Evolutionary conservation across 2,113 vertebrate genomes (phyloP).

Genomic region (Beaufortia kweichowensis): DNA sequence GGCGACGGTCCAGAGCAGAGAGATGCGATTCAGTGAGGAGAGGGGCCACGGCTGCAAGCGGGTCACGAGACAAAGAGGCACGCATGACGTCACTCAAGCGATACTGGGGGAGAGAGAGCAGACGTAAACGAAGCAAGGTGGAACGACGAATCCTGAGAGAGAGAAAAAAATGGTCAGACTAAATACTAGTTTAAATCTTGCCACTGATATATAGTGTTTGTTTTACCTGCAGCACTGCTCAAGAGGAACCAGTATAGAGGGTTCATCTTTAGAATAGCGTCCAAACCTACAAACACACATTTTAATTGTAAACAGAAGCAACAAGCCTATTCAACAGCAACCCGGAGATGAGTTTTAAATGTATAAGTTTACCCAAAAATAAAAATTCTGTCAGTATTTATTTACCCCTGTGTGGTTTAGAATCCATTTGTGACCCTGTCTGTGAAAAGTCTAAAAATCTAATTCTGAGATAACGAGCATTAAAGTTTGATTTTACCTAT

Average conservation of each 20-base stretch:
- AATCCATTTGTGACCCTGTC: too few relatives aligned
- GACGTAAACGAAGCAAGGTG: slow-evolving; percentile 72
- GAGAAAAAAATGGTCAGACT: background rate
- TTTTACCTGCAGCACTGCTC: slow-evolving; percentile 81
- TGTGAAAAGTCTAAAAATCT: too few relatives aligned
- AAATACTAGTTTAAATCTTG: background rate
- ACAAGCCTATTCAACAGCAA: too few relatives aligned
- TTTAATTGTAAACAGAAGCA: background rate
- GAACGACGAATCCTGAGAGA: slow-evolving; percentile 75
- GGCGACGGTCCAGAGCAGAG: slow-evolving; percentile 68
- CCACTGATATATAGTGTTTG: background rate
- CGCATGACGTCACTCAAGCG: slow-evolving; percentile 72
- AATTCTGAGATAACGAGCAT: too few relatives aligned
- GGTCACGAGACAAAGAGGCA: slow-evolving; percentile 73
- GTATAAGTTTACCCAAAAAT: too few relatives aligned
- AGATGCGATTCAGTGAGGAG: slow-evolving; percentile 77
- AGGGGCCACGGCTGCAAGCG: slow-evolving; percentile 63
- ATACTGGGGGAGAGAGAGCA: slow-evolving; percentile 72
- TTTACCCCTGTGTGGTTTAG: too few relatives aligned
- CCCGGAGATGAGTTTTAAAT: too few relatives aligned
- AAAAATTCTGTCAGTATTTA: too few relatives aligned
- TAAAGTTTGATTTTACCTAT: too few relatives aligned
- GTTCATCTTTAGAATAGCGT: slow-evolving; percentile 79
- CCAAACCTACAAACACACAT: slow-evolving; percentile 73
- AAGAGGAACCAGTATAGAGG: slow-evolving; percentile 78